Percentiles rank a stretch among this genome's conserved stretches.
These are phyloP conservation scores for Heliconius eleuchia DNA, from an alignment of 1,140 invertebrate species.

Conservation along the genomic window DNA sequence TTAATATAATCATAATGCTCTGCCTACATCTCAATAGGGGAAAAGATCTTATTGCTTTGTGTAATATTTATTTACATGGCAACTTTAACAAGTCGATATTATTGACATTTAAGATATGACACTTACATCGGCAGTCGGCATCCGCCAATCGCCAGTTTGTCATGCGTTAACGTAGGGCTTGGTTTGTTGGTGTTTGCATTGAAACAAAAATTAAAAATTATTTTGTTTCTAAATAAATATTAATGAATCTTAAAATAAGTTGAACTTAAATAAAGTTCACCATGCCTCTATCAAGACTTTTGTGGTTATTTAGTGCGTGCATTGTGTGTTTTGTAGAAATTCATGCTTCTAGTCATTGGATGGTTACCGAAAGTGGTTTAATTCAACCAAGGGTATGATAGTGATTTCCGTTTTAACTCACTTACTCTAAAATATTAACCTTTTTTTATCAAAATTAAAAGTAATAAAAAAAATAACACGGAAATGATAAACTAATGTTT, in stretches of 20 bases:
- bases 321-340: constrained; percentile 38
- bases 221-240: constrained; percentile 26
- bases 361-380: constrained; percentile 73
- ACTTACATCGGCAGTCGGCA: neutral
- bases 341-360: constrained; percentile 66
- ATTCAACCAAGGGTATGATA: constrained; percentile 69
- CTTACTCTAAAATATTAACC: neutral
- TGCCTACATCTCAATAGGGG: neutral
- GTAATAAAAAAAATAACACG: neutral
- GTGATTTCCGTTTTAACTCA: constrained; percentile 30
- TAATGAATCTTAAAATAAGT: constrained; percentile 17
- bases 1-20: neutral
- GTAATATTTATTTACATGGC: neutral
- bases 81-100: neutral
- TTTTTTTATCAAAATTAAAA: constrained; percentile 18
- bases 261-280: constrained; percentile 30
- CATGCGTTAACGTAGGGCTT: constrained; percentile 6
- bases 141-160: constrained; percentile 10
- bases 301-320: constrained; percentile 53
- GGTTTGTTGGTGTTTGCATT: constrained; percentile 17
- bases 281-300: constrained; percentile 53
- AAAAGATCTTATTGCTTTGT: neutral
- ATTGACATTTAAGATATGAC: neutral
- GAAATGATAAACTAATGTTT: neutral
- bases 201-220: neutral